Conservation (phyloP, 2,113 vertebrate genomes). For the Tor tambroides region DNA sequence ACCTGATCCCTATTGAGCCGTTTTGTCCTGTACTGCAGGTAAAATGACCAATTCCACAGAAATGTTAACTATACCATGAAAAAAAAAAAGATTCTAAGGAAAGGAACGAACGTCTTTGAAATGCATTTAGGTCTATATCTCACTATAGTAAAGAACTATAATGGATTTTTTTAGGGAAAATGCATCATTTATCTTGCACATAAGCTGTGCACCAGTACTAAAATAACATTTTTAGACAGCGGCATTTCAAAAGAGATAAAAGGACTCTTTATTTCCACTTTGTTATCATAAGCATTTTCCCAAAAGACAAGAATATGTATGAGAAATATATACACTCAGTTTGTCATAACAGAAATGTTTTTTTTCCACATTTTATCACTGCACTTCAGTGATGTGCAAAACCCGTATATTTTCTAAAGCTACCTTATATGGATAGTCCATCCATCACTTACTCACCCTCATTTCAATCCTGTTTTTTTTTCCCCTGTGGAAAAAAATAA, state of each 20-base stretch:
- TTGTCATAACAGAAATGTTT: background rate
- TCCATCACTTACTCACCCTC: too few species aligned
- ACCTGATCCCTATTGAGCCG: background rate
- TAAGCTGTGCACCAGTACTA: background rate
- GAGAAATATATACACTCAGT: background rate
- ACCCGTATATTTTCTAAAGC: too few species aligned
- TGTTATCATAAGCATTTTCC: background rate
- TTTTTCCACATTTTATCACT: background rate
- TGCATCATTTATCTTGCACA: background rate
- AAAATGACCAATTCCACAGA: background rate
- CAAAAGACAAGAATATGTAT: background rate
- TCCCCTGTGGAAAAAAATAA: too few species aligned
- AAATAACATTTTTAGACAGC: background rate
- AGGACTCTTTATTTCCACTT: background rate
- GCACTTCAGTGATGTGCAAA: background rate
- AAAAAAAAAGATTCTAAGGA: background rate
- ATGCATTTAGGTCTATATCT: background rate
- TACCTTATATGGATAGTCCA: background rate
- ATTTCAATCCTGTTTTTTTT: too few species aligned
- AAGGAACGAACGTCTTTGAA: background rate
- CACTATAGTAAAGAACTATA: background rate
- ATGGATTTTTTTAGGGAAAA: background rate
- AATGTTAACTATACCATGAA: background rate
- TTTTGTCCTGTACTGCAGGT: background rate
- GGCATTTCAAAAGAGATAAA: background rate